Percentiles rank a stretch among this genome's conserved stretches.
Evolutionary conservation across 92 coral and sea anemone genomes (phyloP).

Genomic region (Pocillopora meandrina): DNA sequence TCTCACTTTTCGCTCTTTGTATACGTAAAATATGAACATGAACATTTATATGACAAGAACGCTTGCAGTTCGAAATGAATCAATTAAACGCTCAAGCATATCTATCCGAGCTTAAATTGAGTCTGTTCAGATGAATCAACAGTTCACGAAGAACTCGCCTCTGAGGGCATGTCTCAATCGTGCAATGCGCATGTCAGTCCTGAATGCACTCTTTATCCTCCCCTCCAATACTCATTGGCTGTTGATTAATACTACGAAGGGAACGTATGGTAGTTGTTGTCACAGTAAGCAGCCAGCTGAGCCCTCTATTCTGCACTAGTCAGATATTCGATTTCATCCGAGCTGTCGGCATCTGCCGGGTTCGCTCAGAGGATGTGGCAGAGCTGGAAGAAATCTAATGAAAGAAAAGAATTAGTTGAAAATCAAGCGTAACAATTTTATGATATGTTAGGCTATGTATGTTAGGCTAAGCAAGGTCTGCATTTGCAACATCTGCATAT

Average conservation of each 20-base stretch:
- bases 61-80: too few relatives aligned
- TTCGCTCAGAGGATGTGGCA: conserved; percentile 51
- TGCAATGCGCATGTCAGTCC: conserved; percentile 65
- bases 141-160: conserved; percentile 77
- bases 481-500: too few relatives aligned
- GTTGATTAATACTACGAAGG: conserved; percentile 74
- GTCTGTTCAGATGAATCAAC: conserved; percentile 51
- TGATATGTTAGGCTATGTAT: not conserved
- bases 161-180: conserved; percentile 77
- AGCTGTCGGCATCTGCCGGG: conserved; percentile 62
- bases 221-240: conserved; percentile 26
- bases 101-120: conserved; percentile 52
- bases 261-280: conserved; percentile 49
- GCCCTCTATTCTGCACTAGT: conserved; percentile 79
- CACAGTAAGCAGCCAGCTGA: conserved; percentile 43
- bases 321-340: conserved; percentile 82
- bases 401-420: not conserved
- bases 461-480: too few relatives aligned
- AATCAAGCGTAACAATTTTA: not conserved
- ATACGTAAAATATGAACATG: too few relatives aligned
- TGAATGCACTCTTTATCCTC: conserved; percentile 29
- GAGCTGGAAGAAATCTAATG: conserved; percentile 62
- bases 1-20: too few relatives aligned
- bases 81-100: not conserved
- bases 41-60: too few relatives aligned